Percentiles rank a stretch among this genome's conserved stretches.
Evolutionary conservation across 2,888 invertebrate genomes (phyloP).

Genomic region (Oxystoma pomonae): DNA sequence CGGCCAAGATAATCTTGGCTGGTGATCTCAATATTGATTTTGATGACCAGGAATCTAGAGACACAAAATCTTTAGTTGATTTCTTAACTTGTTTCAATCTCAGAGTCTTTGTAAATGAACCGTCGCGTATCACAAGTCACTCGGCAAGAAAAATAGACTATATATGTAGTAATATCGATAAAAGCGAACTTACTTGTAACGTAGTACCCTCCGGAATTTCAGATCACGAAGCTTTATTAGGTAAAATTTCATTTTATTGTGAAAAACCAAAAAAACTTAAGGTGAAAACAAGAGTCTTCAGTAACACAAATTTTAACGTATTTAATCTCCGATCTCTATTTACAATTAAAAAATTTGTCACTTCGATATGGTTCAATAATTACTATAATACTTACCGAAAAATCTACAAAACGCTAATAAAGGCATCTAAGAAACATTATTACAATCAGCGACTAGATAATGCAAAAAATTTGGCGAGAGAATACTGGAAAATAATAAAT

Average conservation of each 20-base stretch:
- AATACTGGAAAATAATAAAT: too few species aligned
- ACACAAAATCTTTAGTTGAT: background rate
- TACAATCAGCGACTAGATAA: too few species aligned
- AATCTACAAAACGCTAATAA: too few species aligned
- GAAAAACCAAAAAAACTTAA: too few species aligned
- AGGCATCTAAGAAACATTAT: too few species aligned
- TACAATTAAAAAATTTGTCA: too few species aligned
- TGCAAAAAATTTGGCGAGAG: too few species aligned
- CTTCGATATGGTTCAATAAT: too few species aligned
- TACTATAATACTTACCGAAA: too few species aligned
- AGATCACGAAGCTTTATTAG: background rate
- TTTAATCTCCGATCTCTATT: too few species aligned
- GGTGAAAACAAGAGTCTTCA: too few species aligned
- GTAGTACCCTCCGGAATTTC: background rate
- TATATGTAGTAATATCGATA: background rate
- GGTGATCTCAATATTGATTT: background rate
- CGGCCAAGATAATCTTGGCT: background rate
- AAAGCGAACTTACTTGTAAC: background rate
- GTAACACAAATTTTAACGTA: too few species aligned
- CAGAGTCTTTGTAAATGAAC: background rate
- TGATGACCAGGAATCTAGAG: background rate
- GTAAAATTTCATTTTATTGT: background rate
- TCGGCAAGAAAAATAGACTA: background rate
- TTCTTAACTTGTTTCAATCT: background rate
- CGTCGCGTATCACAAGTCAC: background rate